Evolutionary conservation across 1,140 invertebrate genomes (phyloP).

Genomic region (Brachionus manjavacas): DNA sequence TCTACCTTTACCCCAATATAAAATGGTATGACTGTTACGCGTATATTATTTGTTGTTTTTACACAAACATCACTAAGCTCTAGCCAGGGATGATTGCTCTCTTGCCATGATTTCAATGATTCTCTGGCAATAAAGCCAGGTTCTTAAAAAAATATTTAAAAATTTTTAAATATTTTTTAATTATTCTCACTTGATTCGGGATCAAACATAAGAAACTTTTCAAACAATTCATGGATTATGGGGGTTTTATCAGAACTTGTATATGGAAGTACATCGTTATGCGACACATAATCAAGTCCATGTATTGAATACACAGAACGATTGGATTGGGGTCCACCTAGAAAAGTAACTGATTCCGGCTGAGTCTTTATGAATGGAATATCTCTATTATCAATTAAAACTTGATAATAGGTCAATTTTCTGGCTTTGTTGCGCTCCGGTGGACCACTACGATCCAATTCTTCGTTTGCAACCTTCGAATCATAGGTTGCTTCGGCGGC

Average conservation of each 20-base stretch:
- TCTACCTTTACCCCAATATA: constrained; percentile 79
- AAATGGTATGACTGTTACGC: constrained; percentile 93
- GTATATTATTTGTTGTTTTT: constrained; percentile 88
- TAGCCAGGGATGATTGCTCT: constrained; percentile 93
- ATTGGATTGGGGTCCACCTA: constrained; percentile 88
- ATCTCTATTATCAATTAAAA: constrained; percentile 88
- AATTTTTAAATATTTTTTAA: no score
- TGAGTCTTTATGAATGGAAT: constrained; percentile 79
- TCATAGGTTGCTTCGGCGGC: constrained; percentile 20
- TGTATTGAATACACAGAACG: constrained; percentile 82
- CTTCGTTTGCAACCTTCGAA: constrained; percentile 43
- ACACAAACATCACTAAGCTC: constrained; percentile 94
- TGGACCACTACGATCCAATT: constrained; percentile 41
- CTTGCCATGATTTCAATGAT: constrained; percentile 86
- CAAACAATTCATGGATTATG: constrained; percentile 86
- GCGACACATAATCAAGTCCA: constrained; percentile 86
- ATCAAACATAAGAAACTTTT: constrained; percentile 81
- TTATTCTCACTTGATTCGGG: constrained; percentile 66
- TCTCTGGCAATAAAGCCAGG: constrained; percentile 72
- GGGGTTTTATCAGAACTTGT: constrained; percentile 71
- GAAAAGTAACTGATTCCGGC: constrained; percentile 85
- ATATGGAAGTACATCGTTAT: constrained; percentile 71
- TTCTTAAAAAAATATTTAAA: neutral
- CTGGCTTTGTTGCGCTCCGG: neutral
- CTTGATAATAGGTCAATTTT: constrained; percentile 73